Conservation (phyloP, 2,888 invertebrate species). For the Colletes collaris region DNA sequence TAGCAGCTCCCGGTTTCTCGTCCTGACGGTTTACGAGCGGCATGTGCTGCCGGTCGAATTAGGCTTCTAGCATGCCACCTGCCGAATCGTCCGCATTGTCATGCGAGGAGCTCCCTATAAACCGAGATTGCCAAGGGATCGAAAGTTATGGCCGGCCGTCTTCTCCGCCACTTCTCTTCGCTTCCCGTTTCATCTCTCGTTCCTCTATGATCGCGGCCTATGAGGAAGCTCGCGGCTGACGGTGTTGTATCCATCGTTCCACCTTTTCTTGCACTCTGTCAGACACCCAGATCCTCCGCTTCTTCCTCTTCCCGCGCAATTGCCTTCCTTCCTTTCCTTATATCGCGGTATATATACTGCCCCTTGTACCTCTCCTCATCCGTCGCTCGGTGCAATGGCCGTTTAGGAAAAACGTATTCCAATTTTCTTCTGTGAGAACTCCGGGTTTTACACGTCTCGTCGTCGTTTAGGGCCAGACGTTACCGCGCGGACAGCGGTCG, state of each 20-base stretch:
- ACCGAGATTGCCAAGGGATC: constrained; percentile 72
- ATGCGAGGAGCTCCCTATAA: constrained; percentile 71
- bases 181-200: constrained; percentile 27
- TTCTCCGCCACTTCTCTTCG: constrained; percentile 40
- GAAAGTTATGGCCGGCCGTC: constrained; percentile 69
- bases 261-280: not conserved
- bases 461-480: constrained; percentile 34
- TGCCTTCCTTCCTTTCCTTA: constrained; percentile 29
- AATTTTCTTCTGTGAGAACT: constrained; percentile 58
- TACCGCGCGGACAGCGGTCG: constrained; percentile 30
- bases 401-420: constrained; percentile 58
- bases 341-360: constrained; percentile 55
- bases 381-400: constrained; percentile 11
- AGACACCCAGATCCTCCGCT: not conserved
- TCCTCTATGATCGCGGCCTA: constrained; percentile 47
- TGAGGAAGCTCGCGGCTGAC: constrained; percentile 56
- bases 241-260: constrained; percentile 37
- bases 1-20: constrained; percentile 29
- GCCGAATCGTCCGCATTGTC: constrained; percentile 69
- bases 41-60: constrained; percentile 67
- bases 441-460: constrained; percentile 47
- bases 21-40: constrained; percentile 71
- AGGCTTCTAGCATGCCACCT: constrained; percentile 62
- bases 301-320: not conserved
- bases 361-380: not conserved